A percentile compares a stretch with the other conserved stretches of the same genome.
These are phyloP conservation scores for Saccostrea cuccullata DNA, from an alignment of 1,140 invertebrate species.

Conservation along the genomic window DNA sequence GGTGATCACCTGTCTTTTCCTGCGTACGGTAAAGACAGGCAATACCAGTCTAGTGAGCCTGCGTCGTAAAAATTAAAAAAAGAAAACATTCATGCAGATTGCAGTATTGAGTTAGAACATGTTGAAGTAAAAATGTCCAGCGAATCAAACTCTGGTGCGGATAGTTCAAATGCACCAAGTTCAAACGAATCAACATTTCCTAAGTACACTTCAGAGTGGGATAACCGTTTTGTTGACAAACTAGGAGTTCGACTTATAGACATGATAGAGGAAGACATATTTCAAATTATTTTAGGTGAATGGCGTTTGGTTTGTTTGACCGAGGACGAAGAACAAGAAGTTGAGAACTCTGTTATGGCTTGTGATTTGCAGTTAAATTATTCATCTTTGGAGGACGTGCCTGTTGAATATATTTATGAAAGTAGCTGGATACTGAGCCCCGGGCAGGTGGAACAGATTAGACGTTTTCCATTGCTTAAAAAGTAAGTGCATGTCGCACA, in stretches of 20 bases:
- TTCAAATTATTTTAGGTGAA: not conserved
- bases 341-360: not conserved
- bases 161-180: not conserved
- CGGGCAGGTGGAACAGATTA: not conserved
- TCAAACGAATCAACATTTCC: not conserved
- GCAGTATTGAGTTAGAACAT: too few species aligned
- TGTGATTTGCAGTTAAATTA: not conserved
- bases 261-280: not conserved
- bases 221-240: constrained; percentile 2
- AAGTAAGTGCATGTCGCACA: not conserved
- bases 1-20: too few species aligned
- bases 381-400: not conserved
- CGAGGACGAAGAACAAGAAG: not conserved
- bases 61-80: too few species aligned
- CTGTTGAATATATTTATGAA: not conserved
- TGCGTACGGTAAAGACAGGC: too few species aligned
- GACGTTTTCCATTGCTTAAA: not conserved
- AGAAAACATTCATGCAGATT: too few species aligned
- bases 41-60: too few species aligned
- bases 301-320: not conserved
- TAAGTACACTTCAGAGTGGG: not conserved
- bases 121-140: too few species aligned
- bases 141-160: not conserved
- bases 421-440: not conserved
- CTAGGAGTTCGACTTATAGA: not conserved